These are phyloP conservation scores for Branchinecta lynchi DNA, from an alignment of 1,140 invertebrate genomes.

Conservation along the genomic window DNA sequence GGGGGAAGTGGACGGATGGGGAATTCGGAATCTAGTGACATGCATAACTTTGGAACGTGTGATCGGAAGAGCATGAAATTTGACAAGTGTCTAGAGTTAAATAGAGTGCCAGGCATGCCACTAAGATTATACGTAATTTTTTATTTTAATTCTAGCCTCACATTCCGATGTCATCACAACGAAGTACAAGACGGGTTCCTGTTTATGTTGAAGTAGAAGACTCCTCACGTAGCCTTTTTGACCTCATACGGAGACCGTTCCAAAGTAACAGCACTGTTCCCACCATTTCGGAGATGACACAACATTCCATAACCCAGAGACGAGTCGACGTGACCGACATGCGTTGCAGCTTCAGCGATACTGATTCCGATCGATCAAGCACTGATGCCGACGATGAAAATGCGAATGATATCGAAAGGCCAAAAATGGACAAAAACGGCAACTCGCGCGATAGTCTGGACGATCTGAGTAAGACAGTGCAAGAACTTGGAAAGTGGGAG, in stretches of 20 bases:
- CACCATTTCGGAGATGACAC: background rate
- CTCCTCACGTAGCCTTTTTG: background rate
- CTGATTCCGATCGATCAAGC: background rate
- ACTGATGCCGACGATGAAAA: slow-evolving; percentile 3
- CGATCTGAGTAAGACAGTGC: slow-evolving; percentile 1
- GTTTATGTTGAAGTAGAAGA: slow-evolving; percentile 2
- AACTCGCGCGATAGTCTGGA: slow-evolving; percentile 13
- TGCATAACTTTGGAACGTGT: too few species aligned
- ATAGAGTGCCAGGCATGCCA: too few species aligned
- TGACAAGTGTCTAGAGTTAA: too few species aligned
- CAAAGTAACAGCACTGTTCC: background rate
- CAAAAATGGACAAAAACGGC: background rate
- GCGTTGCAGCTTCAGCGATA: background rate
- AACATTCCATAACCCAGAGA: background rate
- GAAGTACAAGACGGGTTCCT: background rate
- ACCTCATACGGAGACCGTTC: background rate
- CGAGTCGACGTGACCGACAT: background rate
- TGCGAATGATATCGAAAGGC: background rate
- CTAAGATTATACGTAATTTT: background rate
- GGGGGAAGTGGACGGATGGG: too few species aligned
- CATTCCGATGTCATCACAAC: background rate
- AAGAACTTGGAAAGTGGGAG: slow-evolving; percentile 18
- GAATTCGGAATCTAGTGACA: too few species aligned
- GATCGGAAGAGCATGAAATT: too few species aligned
- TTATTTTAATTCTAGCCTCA: background rate